phyloP scores from a whole-genome alignment of 2,113 vertebrate species.

The Leiothrix lutea region DNA sequence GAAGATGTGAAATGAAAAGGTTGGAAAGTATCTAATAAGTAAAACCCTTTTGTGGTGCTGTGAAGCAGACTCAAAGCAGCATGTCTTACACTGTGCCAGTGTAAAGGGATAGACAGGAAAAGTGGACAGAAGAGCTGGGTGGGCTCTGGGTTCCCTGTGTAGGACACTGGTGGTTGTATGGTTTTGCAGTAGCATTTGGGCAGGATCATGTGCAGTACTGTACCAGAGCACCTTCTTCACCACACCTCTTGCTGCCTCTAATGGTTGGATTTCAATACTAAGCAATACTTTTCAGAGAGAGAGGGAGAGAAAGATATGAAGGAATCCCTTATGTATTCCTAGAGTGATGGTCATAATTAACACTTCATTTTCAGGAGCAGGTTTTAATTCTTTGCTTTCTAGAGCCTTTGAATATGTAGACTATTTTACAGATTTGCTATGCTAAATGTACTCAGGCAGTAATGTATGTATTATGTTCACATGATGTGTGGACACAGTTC shows the following conservation, averaged over 20 bases:
- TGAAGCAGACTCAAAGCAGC: background rate
- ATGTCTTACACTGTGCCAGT: accelerated
- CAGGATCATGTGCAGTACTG: background rate
- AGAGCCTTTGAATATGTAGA: background rate
- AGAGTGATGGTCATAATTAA: background rate
- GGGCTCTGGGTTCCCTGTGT: background rate
- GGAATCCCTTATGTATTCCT: background rate
- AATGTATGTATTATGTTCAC: background rate
- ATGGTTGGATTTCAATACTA: background rate
- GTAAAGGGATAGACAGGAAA: background rate
- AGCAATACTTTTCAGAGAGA: background rate
- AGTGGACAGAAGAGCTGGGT: background rate
- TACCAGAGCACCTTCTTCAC: background rate
- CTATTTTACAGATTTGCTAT: background rate
- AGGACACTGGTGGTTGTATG: background rate
- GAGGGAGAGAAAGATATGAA: background rate
- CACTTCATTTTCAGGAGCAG: background rate
- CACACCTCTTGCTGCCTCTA: background rate
- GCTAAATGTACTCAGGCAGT: background rate
- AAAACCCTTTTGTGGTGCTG: background rate
- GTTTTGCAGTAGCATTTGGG: background rate
- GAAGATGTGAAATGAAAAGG: background rate
- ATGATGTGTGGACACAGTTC: background rate
- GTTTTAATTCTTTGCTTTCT: background rate
- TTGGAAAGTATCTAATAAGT: background rate